Conservation (phyloP, 2,888 invertebrate genomes). For the Drosophila emarginata region DNA sequence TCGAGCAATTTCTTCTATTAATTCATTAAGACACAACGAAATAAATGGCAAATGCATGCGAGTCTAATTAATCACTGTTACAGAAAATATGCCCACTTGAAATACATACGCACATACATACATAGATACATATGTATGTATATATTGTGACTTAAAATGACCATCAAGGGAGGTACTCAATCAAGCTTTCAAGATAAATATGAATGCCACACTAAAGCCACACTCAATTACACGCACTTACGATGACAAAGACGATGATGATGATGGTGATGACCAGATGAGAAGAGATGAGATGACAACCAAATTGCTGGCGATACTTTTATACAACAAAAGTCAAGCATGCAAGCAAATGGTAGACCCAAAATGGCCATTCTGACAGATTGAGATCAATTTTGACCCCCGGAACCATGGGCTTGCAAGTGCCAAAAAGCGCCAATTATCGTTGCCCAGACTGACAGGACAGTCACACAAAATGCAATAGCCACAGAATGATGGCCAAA, state of each 20-base stretch:
- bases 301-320: constrained; percentile 51
- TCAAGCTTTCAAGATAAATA: constrained; percentile 47
- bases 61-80: too few species aligned
- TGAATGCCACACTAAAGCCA: constrained; percentile 53
- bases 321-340: constrained; percentile 29
- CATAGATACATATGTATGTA: too few species aligned
- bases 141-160: background rate
- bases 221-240: constrained; percentile 72
- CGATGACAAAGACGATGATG: constrained; percentile 28
- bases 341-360: constrained; percentile 43
- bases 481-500: constrained; percentile 11
- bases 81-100: background rate
- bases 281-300: constrained; percentile 26
- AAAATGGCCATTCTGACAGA: constrained; percentile 60
- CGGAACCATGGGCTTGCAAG: constrained; percentile 47
- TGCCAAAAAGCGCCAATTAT: constrained; percentile 71
- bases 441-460: constrained; percentile 26
- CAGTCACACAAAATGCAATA: constrained; percentile 29
- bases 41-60: too few species aligned
- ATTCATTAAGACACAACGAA: too few species aligned
- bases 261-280: background rate
- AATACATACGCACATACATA: background rate
- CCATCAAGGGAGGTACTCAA: constrained; percentile 38
- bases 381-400: constrained; percentile 51
- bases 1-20: too few species aligned